A percentile compares a stretch with the other conserved stretches of the same genome.
Evolutionary conservation across 2,888 invertebrate species (phyloP).

Genomic region (Aspidiotus destructor): DNA sequence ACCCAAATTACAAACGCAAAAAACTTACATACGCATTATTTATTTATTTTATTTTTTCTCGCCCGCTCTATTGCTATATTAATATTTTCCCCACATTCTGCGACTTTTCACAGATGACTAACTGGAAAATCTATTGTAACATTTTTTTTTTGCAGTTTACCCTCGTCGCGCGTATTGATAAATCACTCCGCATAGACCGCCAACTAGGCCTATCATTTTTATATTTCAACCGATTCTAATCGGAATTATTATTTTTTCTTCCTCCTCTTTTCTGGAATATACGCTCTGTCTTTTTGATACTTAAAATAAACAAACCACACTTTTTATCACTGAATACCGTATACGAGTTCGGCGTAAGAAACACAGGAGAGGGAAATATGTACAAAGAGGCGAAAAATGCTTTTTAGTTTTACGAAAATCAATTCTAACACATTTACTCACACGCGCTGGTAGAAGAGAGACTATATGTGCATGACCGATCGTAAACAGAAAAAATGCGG

Average conservation of each 20-base stretch:
- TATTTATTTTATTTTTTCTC: too few relatives aligned
- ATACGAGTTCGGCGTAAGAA: too few relatives aligned
- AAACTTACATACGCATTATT: too few relatives aligned
- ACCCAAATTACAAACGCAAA: too few relatives aligned
- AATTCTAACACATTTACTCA: too few relatives aligned
- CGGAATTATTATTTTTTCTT: conserved; percentile 26
- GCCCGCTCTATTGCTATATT: neutral
- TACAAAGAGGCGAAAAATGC: too few relatives aligned
- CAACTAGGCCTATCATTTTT: conserved; percentile 10
- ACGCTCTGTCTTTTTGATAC: neutral
- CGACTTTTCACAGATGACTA: conserved; percentile 29
- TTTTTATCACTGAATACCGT: neutral
- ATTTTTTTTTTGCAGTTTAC: conserved; percentile 6
- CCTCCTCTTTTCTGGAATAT: neutral
- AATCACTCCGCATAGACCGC: conserved; percentile 9
- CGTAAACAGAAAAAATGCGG: too few relatives aligned
- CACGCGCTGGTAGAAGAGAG: too few relatives aligned
- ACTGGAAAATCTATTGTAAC: conserved; percentile 14
- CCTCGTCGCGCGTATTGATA: conserved; percentile 21
- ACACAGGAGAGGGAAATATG: too few relatives aligned
- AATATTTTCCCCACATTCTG: conserved; percentile 25
- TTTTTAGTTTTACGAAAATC: too few relatives aligned
- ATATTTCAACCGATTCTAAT: conserved; percentile 27
- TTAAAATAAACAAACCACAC: conserved; percentile 16
- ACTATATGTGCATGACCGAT: too few relatives aligned